A percentile compares a stretch with the other conserved stretches of the same genome.
These are phyloP conservation scores for Trichogramma evanescens DNA, from an alignment of 2,888 invertebrate genomes.

Conservation along the genomic window DNA sequence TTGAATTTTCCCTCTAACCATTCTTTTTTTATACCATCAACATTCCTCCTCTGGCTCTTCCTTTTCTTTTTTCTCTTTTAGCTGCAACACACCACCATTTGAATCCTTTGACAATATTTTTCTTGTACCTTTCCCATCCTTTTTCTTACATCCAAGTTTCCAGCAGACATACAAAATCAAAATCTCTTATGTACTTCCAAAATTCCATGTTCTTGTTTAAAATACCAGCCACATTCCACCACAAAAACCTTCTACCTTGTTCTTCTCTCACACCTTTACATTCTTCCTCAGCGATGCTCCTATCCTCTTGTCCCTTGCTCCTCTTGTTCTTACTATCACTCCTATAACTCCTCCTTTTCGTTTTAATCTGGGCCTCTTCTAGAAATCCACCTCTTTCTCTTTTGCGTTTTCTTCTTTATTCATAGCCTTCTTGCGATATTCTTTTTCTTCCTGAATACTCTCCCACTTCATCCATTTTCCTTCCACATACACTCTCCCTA, in stretches of 20 bases:
- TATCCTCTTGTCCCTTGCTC: too few relatives aligned
- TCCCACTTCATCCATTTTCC: background rate
- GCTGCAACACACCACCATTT: constrained; percentile 13
- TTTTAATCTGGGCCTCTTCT: background rate
- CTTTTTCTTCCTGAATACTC: background rate
- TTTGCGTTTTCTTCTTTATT: rapidly evolving
- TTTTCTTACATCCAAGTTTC: constrained; percentile 26
- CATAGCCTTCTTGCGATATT: background rate
- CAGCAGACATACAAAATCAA: constrained; percentile 17
- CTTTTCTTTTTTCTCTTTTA: constrained; percentile 14
- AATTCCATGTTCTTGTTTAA: constrained; percentile 21
- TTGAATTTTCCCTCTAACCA: background rate
- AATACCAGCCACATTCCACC: constrained; percentile 23
- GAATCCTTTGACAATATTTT: too few relatives aligned
- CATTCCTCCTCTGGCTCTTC: constrained; percentile 21
- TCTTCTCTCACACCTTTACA: background rate
- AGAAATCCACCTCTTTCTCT: background rate
- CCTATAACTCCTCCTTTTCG: background rate
- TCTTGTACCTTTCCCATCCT: background rate
- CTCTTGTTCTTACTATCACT: background rate
- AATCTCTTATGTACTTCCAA: constrained; percentile 16
- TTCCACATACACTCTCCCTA: background rate
- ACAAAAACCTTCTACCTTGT: background rate
- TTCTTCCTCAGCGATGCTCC: rapidly evolving
- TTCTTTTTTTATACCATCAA: constrained; percentile 17